These are phyloP conservation scores for Drosophila watanabei DNA, from an alignment of 1,140 invertebrate genomes.

Conservation along the genomic window DNA sequence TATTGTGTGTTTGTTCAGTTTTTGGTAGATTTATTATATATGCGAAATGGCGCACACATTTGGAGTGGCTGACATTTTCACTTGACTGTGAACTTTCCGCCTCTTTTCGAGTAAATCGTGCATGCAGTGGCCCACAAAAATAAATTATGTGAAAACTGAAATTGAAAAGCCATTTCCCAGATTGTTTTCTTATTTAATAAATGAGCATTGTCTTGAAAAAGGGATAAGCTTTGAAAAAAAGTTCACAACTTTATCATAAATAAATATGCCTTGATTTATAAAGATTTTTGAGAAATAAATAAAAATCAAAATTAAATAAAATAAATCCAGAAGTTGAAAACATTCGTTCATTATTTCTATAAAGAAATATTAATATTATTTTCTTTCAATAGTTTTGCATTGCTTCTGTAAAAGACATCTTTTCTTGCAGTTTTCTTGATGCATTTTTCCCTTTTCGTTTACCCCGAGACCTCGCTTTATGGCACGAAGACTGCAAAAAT, in stretches of 20 bases:
- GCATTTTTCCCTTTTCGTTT: background rate
- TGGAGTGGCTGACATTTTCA: conserved; percentile 79
- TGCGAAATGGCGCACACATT: conserved; percentile 48
- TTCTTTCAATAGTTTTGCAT: background rate
- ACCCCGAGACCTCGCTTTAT: conserved; percentile 31
- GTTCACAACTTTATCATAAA: background rate
- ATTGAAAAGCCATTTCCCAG: conserved; percentile 45
- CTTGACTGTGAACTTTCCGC: conserved; percentile 51
- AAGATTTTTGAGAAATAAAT: background rate
- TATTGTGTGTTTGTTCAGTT: conserved; percentile 37
- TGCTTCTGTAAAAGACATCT: background rate
- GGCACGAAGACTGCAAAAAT: conserved; percentile 54
- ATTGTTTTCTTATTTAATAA: conserved; percentile 28
- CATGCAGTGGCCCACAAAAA: conserved; percentile 32
- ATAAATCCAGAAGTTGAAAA: background rate
- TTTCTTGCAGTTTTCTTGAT: conserved; percentile 15
- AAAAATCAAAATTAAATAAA: background rate
- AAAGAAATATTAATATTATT: background rate
- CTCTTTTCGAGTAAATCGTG: conserved; percentile 64
- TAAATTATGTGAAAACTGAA: conserved; percentile 3
- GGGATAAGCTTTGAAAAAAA: background rate
- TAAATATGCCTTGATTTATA: background rate
- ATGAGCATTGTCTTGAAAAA: background rate
- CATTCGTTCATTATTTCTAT: background rate
- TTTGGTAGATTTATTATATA: conserved; percentile 73